Percentiles rank a stretch among this genome's conserved stretches.
These are phyloP conservation scores for Cryptotis parvus DNA, from an alignment of 2,113 vertebrate species.

Conservation along the genomic window DNA sequence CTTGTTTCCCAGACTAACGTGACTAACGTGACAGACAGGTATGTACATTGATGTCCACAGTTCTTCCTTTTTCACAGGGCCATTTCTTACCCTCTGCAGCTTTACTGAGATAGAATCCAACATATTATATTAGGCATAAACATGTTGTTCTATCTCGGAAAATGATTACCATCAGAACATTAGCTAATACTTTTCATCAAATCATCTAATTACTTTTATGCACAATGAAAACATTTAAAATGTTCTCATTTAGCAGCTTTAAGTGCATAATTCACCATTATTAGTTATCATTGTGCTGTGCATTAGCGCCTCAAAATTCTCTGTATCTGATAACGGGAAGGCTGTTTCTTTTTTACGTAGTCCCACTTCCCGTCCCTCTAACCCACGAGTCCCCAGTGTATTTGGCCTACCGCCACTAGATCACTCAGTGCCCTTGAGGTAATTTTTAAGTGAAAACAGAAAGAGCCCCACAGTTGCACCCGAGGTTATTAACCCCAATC, in stretches of 20 bases:
- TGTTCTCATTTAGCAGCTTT: not conserved
- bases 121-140: not conserved
- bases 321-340: not conserved
- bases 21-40: constrained; percentile 87
- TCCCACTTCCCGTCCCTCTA: not conserved
- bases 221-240: not conserved
- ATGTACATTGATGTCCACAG: constrained; percentile 52
- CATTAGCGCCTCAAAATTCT: not conserved
- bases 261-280: not conserved
- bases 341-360: not conserved
- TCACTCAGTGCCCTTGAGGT: not conserved
- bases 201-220: not conserved
- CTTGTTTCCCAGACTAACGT: constrained; percentile 75
- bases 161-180: not conserved
- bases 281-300: not conserved
- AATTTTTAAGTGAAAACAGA: too few relatives aligned
- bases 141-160: not conserved
- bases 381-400: too few relatives aligned
- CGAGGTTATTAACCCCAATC: too few relatives aligned
- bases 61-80: not conserved
- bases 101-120: constrained; percentile 28
- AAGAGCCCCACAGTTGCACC: too few relatives aligned
- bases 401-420: not conserved
- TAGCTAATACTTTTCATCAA: not conserved
- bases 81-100: not conserved